These are phyloP conservation scores for Drosophila sordidula DNA, from an alignment of 2,888 invertebrate species.

Conservation along the genomic window DNA sequence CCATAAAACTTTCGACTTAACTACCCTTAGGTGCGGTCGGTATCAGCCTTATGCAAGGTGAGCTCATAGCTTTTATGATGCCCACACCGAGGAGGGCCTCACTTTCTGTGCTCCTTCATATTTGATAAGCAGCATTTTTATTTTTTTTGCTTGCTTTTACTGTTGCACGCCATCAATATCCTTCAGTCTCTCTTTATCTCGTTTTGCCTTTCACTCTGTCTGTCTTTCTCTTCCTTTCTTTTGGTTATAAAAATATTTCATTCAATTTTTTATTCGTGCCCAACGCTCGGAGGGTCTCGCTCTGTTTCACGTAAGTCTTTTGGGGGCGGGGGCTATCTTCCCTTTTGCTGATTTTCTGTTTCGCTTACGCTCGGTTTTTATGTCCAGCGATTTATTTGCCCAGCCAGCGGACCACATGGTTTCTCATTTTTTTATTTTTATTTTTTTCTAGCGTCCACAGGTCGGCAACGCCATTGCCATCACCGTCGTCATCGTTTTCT, in stretches of 20 bases:
- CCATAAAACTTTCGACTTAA: conserved; percentile 77
- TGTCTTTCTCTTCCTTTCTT: conserved; percentile 29
- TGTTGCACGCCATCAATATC: conserved; percentile 73
- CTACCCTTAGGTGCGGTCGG: conserved; percentile 71
- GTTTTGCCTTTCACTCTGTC: conserved; percentile 7
- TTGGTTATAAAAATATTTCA: conserved; percentile 82
- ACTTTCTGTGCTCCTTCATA: conserved; percentile 77
- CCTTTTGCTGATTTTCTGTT: conserved; percentile 52
- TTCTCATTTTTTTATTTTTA: conserved; percentile 67
- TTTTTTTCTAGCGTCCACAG: conserved; percentile 53
- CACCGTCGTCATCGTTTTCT: conserved; percentile 37
- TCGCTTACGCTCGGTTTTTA: conserved; percentile 63
- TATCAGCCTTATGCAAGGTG: conserved; percentile 55
- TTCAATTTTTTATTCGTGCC: conserved; percentile 75
- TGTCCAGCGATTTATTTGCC: conserved; percentile 77
- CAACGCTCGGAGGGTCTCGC: conserved; percentile 56
- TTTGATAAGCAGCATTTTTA: conserved; percentile 76
- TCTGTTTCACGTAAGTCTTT: conserved; percentile 30
- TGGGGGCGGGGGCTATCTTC: conserved; percentile 21
- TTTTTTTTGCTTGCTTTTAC: conserved; percentile 37
- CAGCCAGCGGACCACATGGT: conserved; percentile 69
- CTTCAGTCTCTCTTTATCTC: conserved; percentile 32
- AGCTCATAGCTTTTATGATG: conserved; percentile 79
- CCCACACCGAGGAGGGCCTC: conserved; percentile 54
- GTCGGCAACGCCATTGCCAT: conserved; percentile 53